Conservation (phyloP, 2,113 vertebrate species). For the Ophthalmolycus amberensis region DNA sequence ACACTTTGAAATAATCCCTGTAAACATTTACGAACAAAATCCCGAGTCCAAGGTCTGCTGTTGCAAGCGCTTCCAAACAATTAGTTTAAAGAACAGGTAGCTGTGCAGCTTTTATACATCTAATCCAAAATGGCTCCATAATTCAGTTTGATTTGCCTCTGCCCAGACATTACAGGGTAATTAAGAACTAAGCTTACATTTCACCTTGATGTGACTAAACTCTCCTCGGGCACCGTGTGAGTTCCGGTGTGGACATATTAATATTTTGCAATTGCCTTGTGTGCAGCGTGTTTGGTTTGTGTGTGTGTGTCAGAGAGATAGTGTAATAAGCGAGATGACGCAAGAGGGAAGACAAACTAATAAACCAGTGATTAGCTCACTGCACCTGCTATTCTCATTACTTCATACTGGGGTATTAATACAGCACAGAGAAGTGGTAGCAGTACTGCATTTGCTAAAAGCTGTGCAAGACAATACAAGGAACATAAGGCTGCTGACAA, state of each 20-base stretch:
- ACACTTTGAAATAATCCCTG: not conserved
- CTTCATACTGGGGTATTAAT: slow-evolving; percentile 48
- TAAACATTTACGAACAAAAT: not conserved
- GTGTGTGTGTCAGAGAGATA: slow-evolving; percentile 7
- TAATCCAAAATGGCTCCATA: slow-evolving; percentile 14
- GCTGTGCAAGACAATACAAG: not conserved
- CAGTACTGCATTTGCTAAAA: slow-evolving; percentile 23
- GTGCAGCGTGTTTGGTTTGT: slow-evolving; percentile 31
- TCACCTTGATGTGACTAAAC: slow-evolving; percentile 59
- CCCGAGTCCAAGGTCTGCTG: not conserved
- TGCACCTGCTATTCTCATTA: slow-evolving; percentile 70
- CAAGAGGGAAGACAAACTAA: slow-evolving; percentile 67
- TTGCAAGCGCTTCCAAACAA: not conserved
- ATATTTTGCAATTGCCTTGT: slow-evolving; percentile 54
- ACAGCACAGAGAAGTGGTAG: slow-evolving; percentile 20
- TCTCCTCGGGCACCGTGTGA: slow-evolving; percentile 28
- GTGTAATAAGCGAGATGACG: slow-evolving; percentile 53
- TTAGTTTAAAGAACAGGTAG: not conserved
- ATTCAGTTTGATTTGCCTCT: slow-evolving; percentile 14
- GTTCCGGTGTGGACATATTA: slow-evolving; percentile 32
- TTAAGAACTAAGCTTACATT: slow-evolving; percentile 38
- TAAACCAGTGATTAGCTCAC: slow-evolving; percentile 63
- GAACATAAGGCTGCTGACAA: slow-evolving; percentile 8
- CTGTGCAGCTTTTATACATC: not conserved
- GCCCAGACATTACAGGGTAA: slow-evolving; percentile 8